Percentiles rank a stretch among this genome's conserved stretches.
Evolutionary conservation across 2,797 vertebrate genomes (phyloP).

Genomic region (Luscinia megarhynchos): DNA sequence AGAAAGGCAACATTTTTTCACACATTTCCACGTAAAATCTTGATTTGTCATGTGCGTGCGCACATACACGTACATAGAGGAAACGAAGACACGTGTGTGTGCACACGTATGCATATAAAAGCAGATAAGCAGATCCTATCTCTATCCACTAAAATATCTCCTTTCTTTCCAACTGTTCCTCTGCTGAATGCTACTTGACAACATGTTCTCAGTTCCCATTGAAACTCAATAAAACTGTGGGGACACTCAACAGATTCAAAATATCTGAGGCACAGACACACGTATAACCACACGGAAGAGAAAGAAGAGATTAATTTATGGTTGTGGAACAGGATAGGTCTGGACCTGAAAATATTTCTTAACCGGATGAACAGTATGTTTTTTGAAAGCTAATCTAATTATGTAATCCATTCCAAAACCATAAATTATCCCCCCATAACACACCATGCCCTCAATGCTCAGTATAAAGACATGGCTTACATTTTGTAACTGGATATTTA

Average conservation of each 20-base stretch:
- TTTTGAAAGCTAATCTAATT: not conserved
- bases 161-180: constrained; percentile 25
- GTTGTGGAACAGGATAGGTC: not conserved
- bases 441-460: not conserved
- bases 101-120: not conserved
- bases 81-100: not conserved
- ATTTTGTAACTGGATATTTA: not conserved
- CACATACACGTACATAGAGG: constrained; percentile 9
- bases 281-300: not conserved
- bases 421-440: not conserved
- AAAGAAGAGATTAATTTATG: not conserved
- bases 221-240: not conserved
- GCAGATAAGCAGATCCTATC: constrained; percentile 31
- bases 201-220: not conserved
- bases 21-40: constrained; percentile 48
- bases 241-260: not conserved
- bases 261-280: not conserved
- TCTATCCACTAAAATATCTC: not conserved
- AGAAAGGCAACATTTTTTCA: constrained; percentile 63
- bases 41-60: constrained; percentile 14
- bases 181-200: not conserved
- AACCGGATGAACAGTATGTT: not conserved
- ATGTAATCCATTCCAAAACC: not conserved
- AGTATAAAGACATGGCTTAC: not conserved
- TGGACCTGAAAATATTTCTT: constrained; percentile 2